Conservation (phyloP, 2,113 vertebrate species). For the Antechinus stuartii region DNA sequence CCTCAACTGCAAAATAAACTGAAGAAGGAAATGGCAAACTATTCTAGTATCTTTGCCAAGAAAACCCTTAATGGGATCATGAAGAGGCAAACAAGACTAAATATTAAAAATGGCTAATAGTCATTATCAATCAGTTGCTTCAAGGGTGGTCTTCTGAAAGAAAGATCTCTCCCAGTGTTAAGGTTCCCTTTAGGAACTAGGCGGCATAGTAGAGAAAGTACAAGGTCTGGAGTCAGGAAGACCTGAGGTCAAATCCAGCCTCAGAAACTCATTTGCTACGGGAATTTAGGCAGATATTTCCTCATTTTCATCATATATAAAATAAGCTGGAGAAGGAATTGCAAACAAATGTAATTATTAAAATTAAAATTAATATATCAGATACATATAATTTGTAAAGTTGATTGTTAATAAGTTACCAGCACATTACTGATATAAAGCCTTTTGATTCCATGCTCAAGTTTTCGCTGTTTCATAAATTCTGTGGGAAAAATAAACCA, state of each 20-base stretch:
- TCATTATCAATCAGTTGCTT: no score
- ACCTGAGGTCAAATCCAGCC: not conserved
- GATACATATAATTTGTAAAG: not conserved
- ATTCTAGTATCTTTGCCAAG: no score
- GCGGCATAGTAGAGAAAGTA: not conserved
- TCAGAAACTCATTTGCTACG: not conserved
- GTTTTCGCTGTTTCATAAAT: not conserved
- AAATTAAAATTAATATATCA: not conserved
- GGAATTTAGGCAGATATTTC: not conserved
- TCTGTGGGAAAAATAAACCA: not conserved
- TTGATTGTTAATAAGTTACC: not conserved
- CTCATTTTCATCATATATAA: not conserved
- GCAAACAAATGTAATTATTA: not conserved
- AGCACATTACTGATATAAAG: not conserved
- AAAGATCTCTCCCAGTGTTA: no score
- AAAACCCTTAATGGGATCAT: no score
- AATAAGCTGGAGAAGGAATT: not conserved
- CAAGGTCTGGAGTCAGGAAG: not conserved
- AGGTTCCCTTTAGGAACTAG: no score
- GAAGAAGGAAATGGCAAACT: no score
- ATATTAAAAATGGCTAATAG: no score
- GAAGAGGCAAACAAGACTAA: no score
- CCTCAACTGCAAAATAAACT: no score
- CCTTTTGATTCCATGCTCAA: not conserved
- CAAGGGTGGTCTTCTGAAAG: no score